Evolutionary conservation across 2,888 invertebrate genomes (phyloP).

Genomic region (Nomada goodeniana): DNA sequence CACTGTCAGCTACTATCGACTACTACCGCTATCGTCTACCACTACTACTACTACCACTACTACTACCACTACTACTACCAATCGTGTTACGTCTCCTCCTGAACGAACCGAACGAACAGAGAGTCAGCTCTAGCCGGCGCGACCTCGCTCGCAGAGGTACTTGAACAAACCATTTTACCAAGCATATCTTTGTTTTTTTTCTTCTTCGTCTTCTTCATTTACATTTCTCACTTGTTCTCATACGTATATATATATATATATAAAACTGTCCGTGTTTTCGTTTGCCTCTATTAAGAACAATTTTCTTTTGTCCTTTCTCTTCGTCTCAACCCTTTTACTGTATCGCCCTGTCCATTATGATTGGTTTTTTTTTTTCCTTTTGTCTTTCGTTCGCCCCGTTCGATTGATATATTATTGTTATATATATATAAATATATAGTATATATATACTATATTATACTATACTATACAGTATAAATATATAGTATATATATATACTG

Average conservation of each 20-base stretch:
- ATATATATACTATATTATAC: no score
- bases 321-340: neutral
- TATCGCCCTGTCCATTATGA: neutral
- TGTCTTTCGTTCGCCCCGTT: neutral
- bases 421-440: no score
- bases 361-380: neutral
- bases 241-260: neutral
- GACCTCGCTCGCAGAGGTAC: conserved; percentile 84
- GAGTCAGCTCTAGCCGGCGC: conserved; percentile 82
- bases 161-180: conserved; percentile 76
- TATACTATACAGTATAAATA: no score
- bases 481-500: neutral
- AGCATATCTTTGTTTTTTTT: conserved; percentile 42
- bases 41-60: conserved; percentile 77
- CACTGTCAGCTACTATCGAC: conserved; percentile 80
- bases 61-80: conserved; percentile 80
- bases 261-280: neutral
- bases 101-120: conserved; percentile 80
- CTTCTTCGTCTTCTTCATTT: neutral
- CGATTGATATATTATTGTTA: neutral
- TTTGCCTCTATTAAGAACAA: neutral
- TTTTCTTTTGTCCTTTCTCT: neutral
- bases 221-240: neutral
- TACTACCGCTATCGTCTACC: conserved; percentile 81
- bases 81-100: conserved; percentile 83